A percentile compares a stretch with the other conserved stretches of the same genome.
Conservation (phyloP, 2,113 vertebrate species). For the Esox niger region DNA sequence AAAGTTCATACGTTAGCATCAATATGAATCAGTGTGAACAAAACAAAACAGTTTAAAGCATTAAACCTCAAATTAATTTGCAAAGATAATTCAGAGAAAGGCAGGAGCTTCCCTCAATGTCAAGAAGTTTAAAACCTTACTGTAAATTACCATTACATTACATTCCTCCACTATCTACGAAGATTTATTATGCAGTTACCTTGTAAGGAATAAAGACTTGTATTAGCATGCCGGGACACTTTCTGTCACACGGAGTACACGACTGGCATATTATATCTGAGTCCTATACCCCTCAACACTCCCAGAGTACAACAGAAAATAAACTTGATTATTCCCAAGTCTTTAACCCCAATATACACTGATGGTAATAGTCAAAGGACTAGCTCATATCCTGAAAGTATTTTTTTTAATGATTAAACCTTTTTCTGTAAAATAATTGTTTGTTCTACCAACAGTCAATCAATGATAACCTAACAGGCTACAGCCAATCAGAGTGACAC, state of each 20-base stretch:
- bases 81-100: slow-evolving; percentile 2
- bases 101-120: slow-evolving; percentile 15
- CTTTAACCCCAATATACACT: not conserved
- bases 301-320: not conserved
- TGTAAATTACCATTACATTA: not conserved
- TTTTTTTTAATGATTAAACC: too few species aligned
- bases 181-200: not conserved
- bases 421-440: too few species aligned
- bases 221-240: not conserved
- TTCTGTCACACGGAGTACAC: not conserved
- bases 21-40: too few species aligned
- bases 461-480: too few species aligned
- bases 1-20: not conserved
- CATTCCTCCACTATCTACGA: not conserved
- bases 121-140: not conserved
- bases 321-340: not conserved
- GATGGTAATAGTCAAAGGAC: not conserved
- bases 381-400: not conserved
- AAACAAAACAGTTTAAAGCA: not conserved
- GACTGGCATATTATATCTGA: not conserved
- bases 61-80: slow-evolving; percentile 13
- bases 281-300: not conserved
- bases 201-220: not conserved
- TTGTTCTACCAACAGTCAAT: too few species aligned
- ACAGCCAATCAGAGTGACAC: too few species aligned